Percentiles rank a stretch among this genome's conserved stretches.
These are phyloP conservation scores for Dinomys branickii DNA, from an alignment of 2,113 vertebrate species.

Conservation along the genomic window DNA sequence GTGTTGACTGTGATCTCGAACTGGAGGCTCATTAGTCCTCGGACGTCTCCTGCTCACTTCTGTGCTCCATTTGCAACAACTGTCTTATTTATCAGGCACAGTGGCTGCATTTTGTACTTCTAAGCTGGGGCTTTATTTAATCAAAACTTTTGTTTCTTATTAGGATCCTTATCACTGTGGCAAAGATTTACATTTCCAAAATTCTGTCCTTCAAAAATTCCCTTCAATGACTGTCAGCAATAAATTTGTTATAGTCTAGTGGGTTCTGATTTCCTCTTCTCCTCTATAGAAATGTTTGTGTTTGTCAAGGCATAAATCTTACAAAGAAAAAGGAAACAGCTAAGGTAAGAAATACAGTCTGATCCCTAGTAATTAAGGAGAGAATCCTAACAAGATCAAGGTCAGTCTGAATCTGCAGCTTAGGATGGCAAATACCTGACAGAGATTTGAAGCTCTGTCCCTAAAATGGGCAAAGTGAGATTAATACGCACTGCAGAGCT, in stretches of 20 bases:
- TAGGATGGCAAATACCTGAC: neutral
- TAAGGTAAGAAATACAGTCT: neutral
- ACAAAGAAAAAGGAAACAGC: neutral
- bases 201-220: slow-evolving; percentile 1
- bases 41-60: slow-evolving; percentile 34
- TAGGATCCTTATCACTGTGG: neutral
- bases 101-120: slow-evolving; percentile 35
- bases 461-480: neutral
- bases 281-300: neutral
- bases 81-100: slow-evolving; percentile 48
- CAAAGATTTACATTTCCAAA: slow-evolving; percentile 24
- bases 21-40: slow-evolving; percentile 29
- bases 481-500: neutral
- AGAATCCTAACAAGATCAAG: neutral
- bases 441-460: neutral
- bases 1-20: slow-evolving; percentile 51
- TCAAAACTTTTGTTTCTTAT: slow-evolving; percentile 28
- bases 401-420: neutral
- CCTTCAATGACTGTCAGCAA: slow-evolving; percentile 5
- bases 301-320: neutral
- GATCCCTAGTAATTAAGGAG: neutral
- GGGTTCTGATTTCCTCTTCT: neutral
- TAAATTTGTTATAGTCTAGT: neutral
- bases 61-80: slow-evolving; percentile 39
- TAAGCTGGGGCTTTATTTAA: slow-evolving; percentile 61